These are phyloP conservation scores for Penelope pileata DNA, from an alignment of 2,113 vertebrate genomes.

Conservation along the genomic window DNA sequence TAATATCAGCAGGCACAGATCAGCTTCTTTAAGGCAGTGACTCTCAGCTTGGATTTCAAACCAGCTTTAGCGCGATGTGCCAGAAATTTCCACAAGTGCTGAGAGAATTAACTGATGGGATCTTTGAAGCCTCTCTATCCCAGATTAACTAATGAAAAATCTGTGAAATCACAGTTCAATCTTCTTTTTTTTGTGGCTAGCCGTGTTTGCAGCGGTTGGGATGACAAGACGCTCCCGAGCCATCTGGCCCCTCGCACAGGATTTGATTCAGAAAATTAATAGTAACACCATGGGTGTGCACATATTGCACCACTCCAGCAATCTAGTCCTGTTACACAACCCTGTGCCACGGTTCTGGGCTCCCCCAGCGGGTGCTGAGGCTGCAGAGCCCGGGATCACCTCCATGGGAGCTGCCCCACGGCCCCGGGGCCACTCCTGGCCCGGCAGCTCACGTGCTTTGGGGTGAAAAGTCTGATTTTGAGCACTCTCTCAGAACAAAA, in stretches of 20 bases:
- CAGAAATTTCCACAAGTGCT: slow-evolving; percentile 76
- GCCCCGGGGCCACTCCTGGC: fast-evolving
- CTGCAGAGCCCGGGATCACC: too few relatives aligned
- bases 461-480: neutral
- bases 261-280: slow-evolving; percentile 73
- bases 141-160: slow-evolving; percentile 82
- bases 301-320: slow-evolving; percentile 56
- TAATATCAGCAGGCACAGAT: slow-evolving; percentile 17
- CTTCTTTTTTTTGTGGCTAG: slow-evolving; percentile 67
- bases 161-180: slow-evolving; percentile 76
- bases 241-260: slow-evolving; percentile 71
- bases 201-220: slow-evolving; percentile 56
- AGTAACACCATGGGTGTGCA: slow-evolving; percentile 64
- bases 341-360: too few relatives aligned
- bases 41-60: slow-evolving; percentile 76
- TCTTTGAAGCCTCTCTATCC: slow-evolving; percentile 79
- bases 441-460: fast-evolving
- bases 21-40: slow-evolving; percentile 57
- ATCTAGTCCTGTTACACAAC: slow-evolving; percentile 66
- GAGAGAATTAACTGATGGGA: slow-evolving; percentile 78
- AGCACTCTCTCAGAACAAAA: neutral
- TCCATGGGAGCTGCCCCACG: too few relatives aligned
- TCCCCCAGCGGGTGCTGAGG: too few relatives aligned
- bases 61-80: slow-evolving; percentile 75
- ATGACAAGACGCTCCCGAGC: slow-evolving; percentile 70